Base-by-base conservation (phyloP, 2,888 invertebrate species). In the Drosophila cognata region DNA sequence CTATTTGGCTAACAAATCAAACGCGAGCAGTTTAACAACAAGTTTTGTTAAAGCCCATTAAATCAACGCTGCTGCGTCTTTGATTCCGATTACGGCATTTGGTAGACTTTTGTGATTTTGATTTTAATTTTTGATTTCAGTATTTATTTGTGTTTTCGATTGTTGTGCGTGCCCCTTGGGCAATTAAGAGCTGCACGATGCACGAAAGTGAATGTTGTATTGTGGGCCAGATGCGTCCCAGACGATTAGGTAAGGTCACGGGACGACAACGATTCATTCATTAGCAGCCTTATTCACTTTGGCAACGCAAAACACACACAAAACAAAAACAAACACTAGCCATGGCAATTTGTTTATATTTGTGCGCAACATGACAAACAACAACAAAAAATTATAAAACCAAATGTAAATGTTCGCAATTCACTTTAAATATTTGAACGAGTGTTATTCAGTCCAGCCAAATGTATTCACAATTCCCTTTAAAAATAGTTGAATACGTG, bases 181-280 rank as follows among this genome's bases (percentile, higher is more conserved):
- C 88, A 85, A 88, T 88, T 88, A 86, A 85, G 75, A 77, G 79
- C 59, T 83, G 84, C 84, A 84, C 86, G 86, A 81, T 77, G 80
- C 77, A 46, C 46, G 84, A 83, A 85, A 88, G 88, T 86, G 88
- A 85, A 85, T 88, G 88, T 88, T 79, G 36, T 31, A 58, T 46
- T 33, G 68, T 48, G 25, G 58, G 59, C 55, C 69, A 50, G 69
- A 69, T 62, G 71, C 33, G 64, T 21, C 41, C 31, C 59, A 41
- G 16, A 25, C 56, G 64, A 69, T 76, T 76, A 76, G 79, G 76
- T 79, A 79, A 79, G 79, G 76, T 76, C 76, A 69, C 36, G 38
- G 35, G 36, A 36, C 35, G 43, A 61, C 60, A 48, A 31, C 51
- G 43, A 25, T 46, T 46, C 71, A 59, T 71, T 71, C 71, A 71